These are phyloP conservation scores for Euclidia mi DNA, from an alignment of 2,888 invertebrate genomes.

Conservation along the genomic window DNA sequence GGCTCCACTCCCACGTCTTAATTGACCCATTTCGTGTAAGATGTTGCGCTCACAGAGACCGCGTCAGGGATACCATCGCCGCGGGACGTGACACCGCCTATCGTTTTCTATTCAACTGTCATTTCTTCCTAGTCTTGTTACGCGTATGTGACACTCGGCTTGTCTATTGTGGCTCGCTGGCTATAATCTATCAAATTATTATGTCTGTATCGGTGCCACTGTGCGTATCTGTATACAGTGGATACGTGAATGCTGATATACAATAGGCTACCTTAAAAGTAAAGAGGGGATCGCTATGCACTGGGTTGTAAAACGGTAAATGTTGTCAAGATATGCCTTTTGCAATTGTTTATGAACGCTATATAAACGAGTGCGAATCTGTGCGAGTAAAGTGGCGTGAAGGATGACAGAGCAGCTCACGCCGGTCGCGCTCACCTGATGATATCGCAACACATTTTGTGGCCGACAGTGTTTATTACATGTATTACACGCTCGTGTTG, in stretches of 20 bases:
- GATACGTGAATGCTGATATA: too few species aligned
- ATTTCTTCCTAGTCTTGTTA: conserved; percentile 55
- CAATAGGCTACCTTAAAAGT: too few species aligned
- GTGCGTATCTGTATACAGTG: too few species aligned
- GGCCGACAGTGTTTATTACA: conserved; percentile 73
- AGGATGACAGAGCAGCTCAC: conserved; percentile 52
- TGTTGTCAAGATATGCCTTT: conserved; percentile 13
- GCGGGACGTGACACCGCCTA: conserved; percentile 80
- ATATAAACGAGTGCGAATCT: conserved; percentile 35
- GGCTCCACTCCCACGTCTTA: conserved; percentile 88
- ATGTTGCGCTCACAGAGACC: conserved; percentile 77
- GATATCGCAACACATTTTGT: conserved; percentile 67
- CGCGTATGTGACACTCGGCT: conserved; percentile 60
- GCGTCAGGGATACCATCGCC: conserved; percentile 87
- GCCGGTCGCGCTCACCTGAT: conserved; percentile 52
- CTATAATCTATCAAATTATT: conserved; percentile 34
- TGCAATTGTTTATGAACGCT: conserved; percentile 20
- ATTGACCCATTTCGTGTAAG: conserved; percentile 89
- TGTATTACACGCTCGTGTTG: conserved; percentile 69
- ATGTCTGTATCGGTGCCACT: conserved; percentile 3
- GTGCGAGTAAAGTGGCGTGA: conserved; percentile 53
- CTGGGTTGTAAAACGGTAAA: conserved; percentile 7
- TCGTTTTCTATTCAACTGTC: conserved; percentile 58
- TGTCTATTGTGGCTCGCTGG: conserved; percentile 25
- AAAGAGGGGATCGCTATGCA: not conserved